Evolutionary conservation across 2,888 invertebrate genomes (phyloP), one percentile per base, ranked within the genome.

Genomic region (Leucophora obtusa): DNA sequence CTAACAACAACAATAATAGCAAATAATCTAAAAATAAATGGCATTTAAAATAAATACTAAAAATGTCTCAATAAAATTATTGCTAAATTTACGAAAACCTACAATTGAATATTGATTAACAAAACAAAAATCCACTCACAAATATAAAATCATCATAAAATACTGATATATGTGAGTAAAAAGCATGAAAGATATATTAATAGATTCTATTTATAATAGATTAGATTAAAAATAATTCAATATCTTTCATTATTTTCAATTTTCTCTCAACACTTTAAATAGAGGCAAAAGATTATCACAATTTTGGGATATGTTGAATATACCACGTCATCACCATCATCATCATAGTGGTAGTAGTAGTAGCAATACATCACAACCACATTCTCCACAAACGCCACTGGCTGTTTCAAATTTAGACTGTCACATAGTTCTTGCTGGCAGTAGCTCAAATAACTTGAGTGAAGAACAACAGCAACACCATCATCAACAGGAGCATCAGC

Each of bases 221-320:
- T 47, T n/a, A n/a, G n/a, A 47, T 47, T 24, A 28, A 21, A 6
- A 54, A 6, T 54, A 24, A 15, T 21, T 28, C 8, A 24, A 10
- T 50, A 33, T 1, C 4, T 35, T 65, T 65, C 21, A 60, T 62
- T 38, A 10, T 74, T 72, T 33, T 33, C 21, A 59, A n/a, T 73
- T 73, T 15, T 47, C 38, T 11, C 11, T 2, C 38, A 38, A 38
- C 11, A 28, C 7, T 28, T 6, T 6, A 28, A 28, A 28, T 28
- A 38, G 38, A 38, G 10, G 38, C 33, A 74, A 77, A 21, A 82
- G 84, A 38, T 70, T 85, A 43, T 83, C 84, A 51, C 84, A 87
- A 83, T 84, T 87, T 58, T 84, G 85, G 85, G 85, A 83, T 54
- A 83, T 83, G 65, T 74, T 85, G 56, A 85, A 85, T 74, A 79